Percentiles rank a stretch among this genome's conserved stretches.
Evolutionary conservation across 2,888 invertebrate genomes (phyloP).

Genomic region (Adineta ricciae): DNA sequence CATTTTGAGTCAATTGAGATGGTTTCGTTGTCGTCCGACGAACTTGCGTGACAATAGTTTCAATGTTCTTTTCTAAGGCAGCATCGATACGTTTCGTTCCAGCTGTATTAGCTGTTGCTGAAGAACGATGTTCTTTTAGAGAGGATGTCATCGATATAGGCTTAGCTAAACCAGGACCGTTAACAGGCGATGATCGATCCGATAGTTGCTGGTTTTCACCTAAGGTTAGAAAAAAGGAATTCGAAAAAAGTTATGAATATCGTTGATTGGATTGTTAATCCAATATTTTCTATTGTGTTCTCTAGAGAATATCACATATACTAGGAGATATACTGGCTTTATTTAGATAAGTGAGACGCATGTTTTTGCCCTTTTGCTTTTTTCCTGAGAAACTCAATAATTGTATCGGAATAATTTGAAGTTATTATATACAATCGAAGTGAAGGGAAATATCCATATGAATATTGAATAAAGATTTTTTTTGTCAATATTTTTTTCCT

Average conservation of each 20-base stretch:
- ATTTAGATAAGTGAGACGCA: background rate
- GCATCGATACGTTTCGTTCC: conserved; percentile 1
- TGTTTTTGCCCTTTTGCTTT: background rate
- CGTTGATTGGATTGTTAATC: background rate
- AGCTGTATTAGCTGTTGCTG: background rate
- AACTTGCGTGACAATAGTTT: conserved; percentile 17
- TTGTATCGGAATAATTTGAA: background rate
- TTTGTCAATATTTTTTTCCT: background rate
- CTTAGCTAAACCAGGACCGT: conserved; percentile 16
- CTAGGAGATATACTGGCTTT: background rate
- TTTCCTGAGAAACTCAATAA: background rate
- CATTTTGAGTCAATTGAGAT: conserved; percentile 12
- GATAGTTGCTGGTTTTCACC: background rate
- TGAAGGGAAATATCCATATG: background rate
- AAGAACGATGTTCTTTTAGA: background rate
- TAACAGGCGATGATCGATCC: conserved; percentile 7
- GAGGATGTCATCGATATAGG: background rate
- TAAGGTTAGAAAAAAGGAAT: background rate
- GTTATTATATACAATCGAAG: background rate
- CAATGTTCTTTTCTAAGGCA: conserved; percentile 19
- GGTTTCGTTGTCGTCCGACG: conserved; percentile 13
- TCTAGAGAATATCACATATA: background rate
- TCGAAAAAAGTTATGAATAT: background rate
- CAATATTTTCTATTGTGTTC: background rate
- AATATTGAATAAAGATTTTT: background rate